phyloP scores from a whole-genome alignment of 2,888 invertebrate genomes.

The Sabellastarte sp. region DNA sequence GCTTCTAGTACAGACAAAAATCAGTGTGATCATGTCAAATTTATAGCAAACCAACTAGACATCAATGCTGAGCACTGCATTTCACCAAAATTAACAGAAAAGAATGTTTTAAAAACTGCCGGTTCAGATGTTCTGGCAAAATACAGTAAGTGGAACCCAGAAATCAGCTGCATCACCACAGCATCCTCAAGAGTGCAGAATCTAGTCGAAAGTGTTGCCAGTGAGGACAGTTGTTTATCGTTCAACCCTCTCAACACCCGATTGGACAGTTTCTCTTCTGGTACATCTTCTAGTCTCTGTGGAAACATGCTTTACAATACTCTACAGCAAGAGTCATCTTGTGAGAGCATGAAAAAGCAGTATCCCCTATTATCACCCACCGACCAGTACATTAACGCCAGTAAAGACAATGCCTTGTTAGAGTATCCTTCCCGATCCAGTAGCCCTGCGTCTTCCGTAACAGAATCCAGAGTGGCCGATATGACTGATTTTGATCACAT shows the following conservation, averaged over 20 bases:
- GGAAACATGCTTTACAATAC: too few relatives aligned
- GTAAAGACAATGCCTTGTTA: background rate
- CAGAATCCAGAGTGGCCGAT: background rate
- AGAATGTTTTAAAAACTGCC: too few relatives aligned
- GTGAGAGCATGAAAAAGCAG: background rate
- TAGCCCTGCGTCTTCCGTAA: background rate
- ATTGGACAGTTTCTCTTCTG: background rate
- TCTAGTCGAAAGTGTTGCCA: background rate
- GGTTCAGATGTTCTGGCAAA: too few relatives aligned
- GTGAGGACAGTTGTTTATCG: background rate
- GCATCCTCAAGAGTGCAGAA: background rate
- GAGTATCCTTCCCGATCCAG: background rate
- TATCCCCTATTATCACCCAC: too few relatives aligned
- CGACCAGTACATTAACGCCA: background rate
- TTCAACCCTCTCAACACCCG: background rate
- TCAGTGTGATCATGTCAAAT: too few relatives aligned
- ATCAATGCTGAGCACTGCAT: too few relatives aligned
- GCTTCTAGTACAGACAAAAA: too few relatives aligned
- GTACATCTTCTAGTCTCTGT: background rate
- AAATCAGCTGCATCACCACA: background rate
- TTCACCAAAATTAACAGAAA: too few relatives aligned
- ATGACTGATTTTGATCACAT: background rate
- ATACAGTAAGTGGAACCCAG: background rate
- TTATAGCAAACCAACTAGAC: too few relatives aligned
- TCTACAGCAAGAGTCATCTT: background rate